phyloP scores from a whole-genome alignment of 2,888 invertebrate genomes.

The Hirtodrosophila duncani region DNA sequence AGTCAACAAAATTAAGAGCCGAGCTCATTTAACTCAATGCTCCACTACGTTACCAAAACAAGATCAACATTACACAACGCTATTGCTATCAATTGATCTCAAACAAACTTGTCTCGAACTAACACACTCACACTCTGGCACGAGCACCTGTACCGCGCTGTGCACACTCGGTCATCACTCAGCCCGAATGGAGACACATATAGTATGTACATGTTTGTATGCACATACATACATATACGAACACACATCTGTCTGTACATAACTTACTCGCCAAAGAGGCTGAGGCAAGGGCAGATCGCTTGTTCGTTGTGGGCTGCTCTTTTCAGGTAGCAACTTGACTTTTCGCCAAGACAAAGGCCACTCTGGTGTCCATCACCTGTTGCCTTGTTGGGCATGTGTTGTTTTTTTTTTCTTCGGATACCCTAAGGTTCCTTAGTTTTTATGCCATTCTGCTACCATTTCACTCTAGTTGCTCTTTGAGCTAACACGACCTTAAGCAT shows the following conservation, averaged over 20 bases:
- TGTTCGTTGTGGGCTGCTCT: background rate
- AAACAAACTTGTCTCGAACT: constrained; percentile 55
- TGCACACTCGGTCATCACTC: constrained; percentile 33
- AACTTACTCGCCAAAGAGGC: background rate
- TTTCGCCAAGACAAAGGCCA: constrained; percentile 50
- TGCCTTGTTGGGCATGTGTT: constrained; percentile 48
- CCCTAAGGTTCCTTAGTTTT: background rate
- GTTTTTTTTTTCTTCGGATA: background rate
- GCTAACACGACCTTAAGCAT: too few relatives aligned
- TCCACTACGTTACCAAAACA: constrained; percentile 69
- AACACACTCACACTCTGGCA: constrained; percentile 26
- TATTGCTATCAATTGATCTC: constrained; percentile 64
- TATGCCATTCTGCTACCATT: background rate
- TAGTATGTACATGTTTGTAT: background rate
- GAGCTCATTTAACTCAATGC: constrained; percentile 66
- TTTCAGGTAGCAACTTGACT: constrained; percentile 62
- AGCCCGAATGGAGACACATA: constrained; percentile 1
- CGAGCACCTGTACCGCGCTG: constrained; percentile 33
- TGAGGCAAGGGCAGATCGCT: background rate
- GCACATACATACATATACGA: background rate
- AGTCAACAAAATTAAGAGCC: constrained; percentile 57
- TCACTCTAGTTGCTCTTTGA: too few relatives aligned
- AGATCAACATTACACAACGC: constrained; percentile 70
- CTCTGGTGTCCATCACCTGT: constrained; percentile 59
- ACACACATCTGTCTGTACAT: constrained; percentile 1